These are phyloP conservation scores for Campylorhamphus procurvoides DNA, from an alignment of 2,113 vertebrate genomes.

Conservation along the genomic window DNA sequence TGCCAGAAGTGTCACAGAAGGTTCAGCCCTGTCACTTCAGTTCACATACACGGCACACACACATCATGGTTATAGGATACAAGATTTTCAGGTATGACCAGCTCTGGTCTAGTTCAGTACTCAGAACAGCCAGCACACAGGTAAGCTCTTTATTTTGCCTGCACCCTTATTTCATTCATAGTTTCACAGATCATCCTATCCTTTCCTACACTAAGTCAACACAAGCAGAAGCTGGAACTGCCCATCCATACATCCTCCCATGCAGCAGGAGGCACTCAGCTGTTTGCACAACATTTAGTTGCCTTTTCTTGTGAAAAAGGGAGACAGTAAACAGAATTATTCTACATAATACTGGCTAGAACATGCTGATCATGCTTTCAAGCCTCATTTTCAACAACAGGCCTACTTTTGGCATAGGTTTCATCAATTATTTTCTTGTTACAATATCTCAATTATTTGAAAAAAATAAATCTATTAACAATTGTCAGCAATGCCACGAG, in stretches of 20 bases:
- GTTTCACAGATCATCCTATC: neutral
- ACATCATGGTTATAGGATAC: neutral
- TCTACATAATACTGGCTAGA: neutral
- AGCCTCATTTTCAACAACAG: neutral
- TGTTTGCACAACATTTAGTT: neutral
- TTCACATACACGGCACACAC: fast-evolving
- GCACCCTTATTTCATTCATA: neutral
- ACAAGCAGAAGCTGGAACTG: neutral
- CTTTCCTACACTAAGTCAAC: neutral
- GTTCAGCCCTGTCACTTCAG: neutral
- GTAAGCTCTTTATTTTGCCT: neutral
- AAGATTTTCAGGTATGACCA: neutral
- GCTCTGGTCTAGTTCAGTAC: neutral
- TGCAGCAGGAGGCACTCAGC: neutral
- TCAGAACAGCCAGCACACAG: neutral
- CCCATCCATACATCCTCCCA: too few species aligned
- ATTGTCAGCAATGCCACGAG: neutral
- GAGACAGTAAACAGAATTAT: neutral
- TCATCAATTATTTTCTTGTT: neutral
- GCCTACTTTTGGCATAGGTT: neutral
- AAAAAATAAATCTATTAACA: neutral
- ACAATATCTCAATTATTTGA: neutral
- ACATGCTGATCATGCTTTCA: neutral
- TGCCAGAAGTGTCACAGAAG: fast-evolving
- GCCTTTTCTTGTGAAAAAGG: neutral